A percentile compares a stretch with the other conserved stretches of the same genome.
Conservation (phyloP, 2,888 invertebrate genomes). For the Microplitis deprimator region DNA sequence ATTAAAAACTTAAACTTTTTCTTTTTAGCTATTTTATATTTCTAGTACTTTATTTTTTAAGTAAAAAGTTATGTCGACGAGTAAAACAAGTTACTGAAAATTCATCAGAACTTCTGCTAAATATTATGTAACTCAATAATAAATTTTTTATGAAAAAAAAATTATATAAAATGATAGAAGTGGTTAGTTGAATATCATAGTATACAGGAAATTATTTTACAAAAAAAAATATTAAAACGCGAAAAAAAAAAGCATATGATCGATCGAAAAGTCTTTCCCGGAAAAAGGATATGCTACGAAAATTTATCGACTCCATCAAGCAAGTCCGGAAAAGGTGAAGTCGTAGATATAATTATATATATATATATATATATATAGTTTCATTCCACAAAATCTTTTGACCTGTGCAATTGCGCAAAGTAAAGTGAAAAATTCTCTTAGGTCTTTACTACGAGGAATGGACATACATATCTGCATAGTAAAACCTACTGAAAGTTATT, state of each 20-base stretch:
- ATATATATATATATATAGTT: not conserved
- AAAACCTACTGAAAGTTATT: not conserved
- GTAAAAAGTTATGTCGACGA: slow-evolving; percentile 1
- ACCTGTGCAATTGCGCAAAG: not conserved
- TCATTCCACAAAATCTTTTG: not conserved
- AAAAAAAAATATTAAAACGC: not conserved
- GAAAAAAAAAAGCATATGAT: slow-evolving; percentile 27
- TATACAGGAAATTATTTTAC: not conserved
- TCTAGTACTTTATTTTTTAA: not conserved
- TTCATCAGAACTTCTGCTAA: not conserved
- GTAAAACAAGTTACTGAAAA: not conserved
- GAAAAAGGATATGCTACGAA: slow-evolving; percentile 31
- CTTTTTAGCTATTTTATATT: not conserved
- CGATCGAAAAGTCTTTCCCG: slow-evolving; percentile 29
- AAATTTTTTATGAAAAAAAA: not conserved
- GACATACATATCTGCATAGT: slow-evolving; percentile 9
- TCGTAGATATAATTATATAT: not conserved
- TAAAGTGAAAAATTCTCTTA: slow-evolving; percentile 1
- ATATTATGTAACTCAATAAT: not conserved
- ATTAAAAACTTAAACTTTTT: not conserved
- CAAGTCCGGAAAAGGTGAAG: slow-evolving; percentile 31
- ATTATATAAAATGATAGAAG: not conserved
- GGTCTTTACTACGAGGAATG: not conserved
- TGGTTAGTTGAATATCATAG: not conserved
- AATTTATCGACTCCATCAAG: slow-evolving; percentile 39